These are phyloP conservation scores for Drosophila neoperkinsi DNA, from an alignment of 2,888 invertebrate species.

Conservation along the genomic window DNA sequence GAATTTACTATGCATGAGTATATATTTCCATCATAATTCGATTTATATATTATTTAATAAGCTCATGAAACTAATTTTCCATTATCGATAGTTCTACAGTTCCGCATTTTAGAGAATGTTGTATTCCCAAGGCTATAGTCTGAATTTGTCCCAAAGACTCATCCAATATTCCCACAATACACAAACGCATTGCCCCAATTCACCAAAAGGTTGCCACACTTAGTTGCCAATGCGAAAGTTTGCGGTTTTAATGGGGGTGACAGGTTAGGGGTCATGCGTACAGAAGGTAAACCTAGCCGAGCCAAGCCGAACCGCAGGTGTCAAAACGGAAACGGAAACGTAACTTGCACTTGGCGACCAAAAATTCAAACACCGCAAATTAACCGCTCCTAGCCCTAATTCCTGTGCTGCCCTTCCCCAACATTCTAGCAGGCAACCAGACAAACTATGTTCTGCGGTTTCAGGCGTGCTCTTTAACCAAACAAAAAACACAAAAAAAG, in stretches of 20 bases:
- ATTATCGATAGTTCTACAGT: not conserved
- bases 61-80: not conserved
- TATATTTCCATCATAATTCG: not conserved
- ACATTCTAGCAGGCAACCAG: slow-evolving; percentile 13
- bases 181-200: slow-evolving; percentile 2
- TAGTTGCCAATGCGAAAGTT: slow-evolving; percentile 16
- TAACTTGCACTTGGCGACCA: slow-evolving; percentile 45
- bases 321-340: slow-evolving; percentile 61
- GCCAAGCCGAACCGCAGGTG: slow-evolving; percentile 30
- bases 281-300: not conserved
- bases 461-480: slow-evolving; percentile 15
- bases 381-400: slow-evolving; percentile 16
- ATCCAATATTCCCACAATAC: not conserved
- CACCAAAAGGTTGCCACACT: slow-evolving; percentile 26
- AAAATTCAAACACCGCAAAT: slow-evolving; percentile 45
- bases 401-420: not conserved
- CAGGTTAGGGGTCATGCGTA: not conserved
- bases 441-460: slow-evolving; percentile 47
- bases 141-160: not conserved
- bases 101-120: not conserved
- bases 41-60: not conserved
- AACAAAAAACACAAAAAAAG: not conserved
- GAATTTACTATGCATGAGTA: not conserved
- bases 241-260: slow-evolving; percentile 3
- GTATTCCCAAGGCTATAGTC: not conserved